Evolutionary conservation across 1,140 invertebrate species (phyloP).

Genomic region (Pogonomyrmex californicus): DNA sequence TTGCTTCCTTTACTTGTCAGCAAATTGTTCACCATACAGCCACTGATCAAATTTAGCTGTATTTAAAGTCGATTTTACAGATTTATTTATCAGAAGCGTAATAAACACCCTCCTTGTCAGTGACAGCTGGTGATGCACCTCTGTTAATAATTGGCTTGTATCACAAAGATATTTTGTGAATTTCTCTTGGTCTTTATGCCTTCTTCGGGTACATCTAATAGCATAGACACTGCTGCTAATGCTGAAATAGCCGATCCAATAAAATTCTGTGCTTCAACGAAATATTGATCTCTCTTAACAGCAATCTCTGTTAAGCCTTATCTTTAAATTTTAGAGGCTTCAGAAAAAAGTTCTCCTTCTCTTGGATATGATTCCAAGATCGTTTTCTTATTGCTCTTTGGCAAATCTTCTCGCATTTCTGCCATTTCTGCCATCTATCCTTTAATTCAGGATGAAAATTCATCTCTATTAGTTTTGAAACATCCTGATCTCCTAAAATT

Average conservation of each 20-base stretch:
- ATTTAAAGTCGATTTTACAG: conserved; percentile 9
- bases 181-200: conserved; percentile 20
- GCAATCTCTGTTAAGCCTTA: no score
- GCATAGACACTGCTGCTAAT: conserved; percentile 51
- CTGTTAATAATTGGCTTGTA: neutral
- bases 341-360: no score
- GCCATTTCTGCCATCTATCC: no score
- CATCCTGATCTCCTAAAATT: no score
- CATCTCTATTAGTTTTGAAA: no score
- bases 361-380: no score
- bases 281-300: no score
- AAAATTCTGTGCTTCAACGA: no score
- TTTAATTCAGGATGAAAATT: no score
- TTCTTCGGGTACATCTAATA: conserved; percentile 37
- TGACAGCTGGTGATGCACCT: conserved; percentile 18
- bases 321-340: no score
- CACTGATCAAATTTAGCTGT: conserved; percentile 20
- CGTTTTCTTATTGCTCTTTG: no score
- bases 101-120: conserved; percentile 18
- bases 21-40: conserved; percentile 26
- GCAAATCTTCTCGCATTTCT: no score
- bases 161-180: neutral
- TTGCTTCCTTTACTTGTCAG: conserved; percentile 33
- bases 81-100: conserved; percentile 25
- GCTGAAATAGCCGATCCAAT: neutral